These are phyloP conservation scores for Alcedo quadribrachys DNA, from an alignment of 2,797 vertebrate genomes.

Conservation along the genomic window DNA sequence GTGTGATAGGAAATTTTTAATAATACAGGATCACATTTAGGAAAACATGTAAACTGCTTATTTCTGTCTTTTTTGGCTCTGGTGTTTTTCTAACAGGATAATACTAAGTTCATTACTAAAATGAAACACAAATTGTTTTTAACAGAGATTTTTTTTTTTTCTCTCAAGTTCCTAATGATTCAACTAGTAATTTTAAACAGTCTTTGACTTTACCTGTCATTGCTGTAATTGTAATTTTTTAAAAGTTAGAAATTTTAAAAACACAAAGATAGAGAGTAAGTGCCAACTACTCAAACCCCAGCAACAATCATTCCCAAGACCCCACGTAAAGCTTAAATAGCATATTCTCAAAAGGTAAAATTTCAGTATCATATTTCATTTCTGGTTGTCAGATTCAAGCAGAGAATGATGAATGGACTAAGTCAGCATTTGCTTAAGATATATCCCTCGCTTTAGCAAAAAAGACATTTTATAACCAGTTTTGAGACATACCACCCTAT, in stretches of 20 bases:
- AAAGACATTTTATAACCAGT: background rate
- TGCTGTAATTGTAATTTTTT: background rate
- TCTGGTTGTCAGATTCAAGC: background rate
- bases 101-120: background rate
- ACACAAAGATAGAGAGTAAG: background rate
- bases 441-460: background rate
- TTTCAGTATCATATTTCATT: background rate
- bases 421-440: background rate
- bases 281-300: background rate
- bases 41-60: background rate
- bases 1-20: background rate
- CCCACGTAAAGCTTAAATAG: background rate
- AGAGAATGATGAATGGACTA: background rate
- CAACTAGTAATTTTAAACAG: background rate
- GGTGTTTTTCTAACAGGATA: background rate
- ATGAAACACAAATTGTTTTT: background rate
- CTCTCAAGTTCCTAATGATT: background rate
- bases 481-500: background rate
- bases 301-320: background rate
- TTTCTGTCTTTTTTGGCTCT: background rate
- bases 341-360: background rate
- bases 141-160: background rate
- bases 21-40: background rate
- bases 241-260: background rate
- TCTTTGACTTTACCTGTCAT: background rate